A percentile compares a stretch with the other conserved stretches of the same genome.
These are phyloP conservation scores for Rhea pennata DNA, from an alignment of 2,113 vertebrate genomes.

Conservation along the genomic window DNA sequence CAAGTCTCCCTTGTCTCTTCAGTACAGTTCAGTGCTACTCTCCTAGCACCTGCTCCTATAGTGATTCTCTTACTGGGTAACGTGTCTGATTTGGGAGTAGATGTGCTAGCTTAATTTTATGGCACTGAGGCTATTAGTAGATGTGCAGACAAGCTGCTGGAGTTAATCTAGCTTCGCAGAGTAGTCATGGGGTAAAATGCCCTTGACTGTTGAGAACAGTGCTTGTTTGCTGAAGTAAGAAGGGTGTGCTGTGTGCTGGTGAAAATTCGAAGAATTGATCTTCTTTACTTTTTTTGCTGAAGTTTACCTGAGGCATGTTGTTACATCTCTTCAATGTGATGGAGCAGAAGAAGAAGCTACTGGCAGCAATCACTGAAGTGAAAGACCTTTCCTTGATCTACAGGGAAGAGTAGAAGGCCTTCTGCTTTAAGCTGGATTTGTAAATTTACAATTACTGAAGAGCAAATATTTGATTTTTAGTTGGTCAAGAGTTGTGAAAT, in stretches of 20 bases:
- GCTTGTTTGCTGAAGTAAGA: neutral
- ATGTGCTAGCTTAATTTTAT: neutral
- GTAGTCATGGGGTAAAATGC: neutral
- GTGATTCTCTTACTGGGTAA: neutral
- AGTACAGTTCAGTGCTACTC: neutral
- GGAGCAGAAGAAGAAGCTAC: neutral
- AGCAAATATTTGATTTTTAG: neutral
- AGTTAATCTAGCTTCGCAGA: neutral
- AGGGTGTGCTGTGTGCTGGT: neutral
- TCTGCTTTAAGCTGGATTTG: neutral
- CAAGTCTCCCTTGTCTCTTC: neutral
- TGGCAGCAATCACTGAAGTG: neutral
- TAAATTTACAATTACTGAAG: neutral
- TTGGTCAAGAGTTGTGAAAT: neutral
- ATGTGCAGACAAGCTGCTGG: neutral
- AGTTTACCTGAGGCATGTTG: neutral
- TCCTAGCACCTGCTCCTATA: neutral
- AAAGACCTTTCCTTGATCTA: neutral
- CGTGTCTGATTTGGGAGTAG: neutral
- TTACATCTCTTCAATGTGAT: fast-evolving
- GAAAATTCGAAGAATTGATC: neutral
- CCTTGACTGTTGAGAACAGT: neutral
- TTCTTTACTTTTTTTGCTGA: neutral
- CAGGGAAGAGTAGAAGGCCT: neutral
- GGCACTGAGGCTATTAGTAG: neutral